Percentiles rank a stretch among this genome's conserved stretches.
Conservation (phyloP, 2,113 vertebrate species). For the Nothocercus nigrocapillus region DNA sequence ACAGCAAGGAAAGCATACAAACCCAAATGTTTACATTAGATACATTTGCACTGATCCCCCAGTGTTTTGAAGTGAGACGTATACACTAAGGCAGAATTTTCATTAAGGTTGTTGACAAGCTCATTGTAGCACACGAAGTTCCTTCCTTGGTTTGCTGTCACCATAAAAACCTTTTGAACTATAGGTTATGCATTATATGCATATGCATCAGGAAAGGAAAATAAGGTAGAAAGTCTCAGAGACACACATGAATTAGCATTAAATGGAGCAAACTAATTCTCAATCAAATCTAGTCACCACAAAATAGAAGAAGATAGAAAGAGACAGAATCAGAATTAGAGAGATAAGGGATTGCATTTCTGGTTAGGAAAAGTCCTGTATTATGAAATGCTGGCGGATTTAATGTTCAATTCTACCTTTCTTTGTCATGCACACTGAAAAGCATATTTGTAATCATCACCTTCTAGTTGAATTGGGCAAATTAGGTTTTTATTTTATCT, state of each 20-base stretch:
- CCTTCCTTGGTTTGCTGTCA: background rate
- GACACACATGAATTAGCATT: constrained; percentile 37
- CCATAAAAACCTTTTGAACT: background rate
- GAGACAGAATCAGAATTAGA: constrained; percentile 48
- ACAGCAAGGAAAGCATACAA: background rate
- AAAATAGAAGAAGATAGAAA: constrained; percentile 23
- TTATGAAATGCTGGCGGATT: constrained; percentile 9
- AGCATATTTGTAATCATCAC: background rate
- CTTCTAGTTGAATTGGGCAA: background rate
- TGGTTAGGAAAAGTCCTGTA: background rate
- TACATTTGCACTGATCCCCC: background rate
- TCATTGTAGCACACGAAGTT: background rate
- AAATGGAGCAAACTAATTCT: constrained; percentile 64
- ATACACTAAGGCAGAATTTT: background rate
- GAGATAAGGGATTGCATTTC: constrained; percentile 6
- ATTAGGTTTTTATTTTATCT: background rate
- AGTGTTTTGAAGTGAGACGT: background rate
- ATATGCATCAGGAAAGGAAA: background rate
- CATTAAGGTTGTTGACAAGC: background rate
- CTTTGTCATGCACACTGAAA: background rate
- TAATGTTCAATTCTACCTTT: background rate
- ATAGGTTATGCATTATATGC: background rate
- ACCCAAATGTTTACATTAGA: background rate
- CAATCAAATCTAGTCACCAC: constrained; percentile 25
- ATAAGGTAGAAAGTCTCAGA: constrained; percentile 7